Evolutionary conservation across 2,113 vertebrate genomes (phyloP).

Genomic region (Poeciliopsis prolifica): DNA sequence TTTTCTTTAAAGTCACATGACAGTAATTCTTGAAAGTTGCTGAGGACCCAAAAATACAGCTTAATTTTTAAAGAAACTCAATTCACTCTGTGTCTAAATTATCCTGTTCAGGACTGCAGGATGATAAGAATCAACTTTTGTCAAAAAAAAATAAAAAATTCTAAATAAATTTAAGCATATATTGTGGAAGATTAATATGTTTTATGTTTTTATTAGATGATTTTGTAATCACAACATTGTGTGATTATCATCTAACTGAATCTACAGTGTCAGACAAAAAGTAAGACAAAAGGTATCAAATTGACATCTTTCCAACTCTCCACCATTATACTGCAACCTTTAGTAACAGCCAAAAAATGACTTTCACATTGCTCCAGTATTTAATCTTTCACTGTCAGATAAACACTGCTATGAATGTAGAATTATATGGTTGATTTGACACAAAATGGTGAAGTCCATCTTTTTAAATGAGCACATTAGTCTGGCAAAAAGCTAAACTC

Average conservation of each 20-base stretch:
- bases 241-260: not conserved
- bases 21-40: too few species aligned
- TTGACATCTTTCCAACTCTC: not conserved
- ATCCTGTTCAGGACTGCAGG: not conserved
- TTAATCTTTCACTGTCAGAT: not conserved
- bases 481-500: conserved; percentile 13
- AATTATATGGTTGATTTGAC: not conserved
- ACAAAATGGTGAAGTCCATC: not conserved
- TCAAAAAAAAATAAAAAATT: too few species aligned
- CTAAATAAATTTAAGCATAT: too few species aligned
- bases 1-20: too few species aligned
- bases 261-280: not conserved
- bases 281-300: not conserved
- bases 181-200: not conserved
- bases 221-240: not conserved
- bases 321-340: not conserved
- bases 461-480: too few species aligned
- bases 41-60: too few species aligned
- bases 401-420: not conserved
- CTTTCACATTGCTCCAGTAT: not conserved
- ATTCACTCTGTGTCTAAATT: not conserved
- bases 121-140: too few species aligned
- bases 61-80: too few species aligned
- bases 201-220: not conserved
- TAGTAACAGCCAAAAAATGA: too few species aligned